phyloP scores from a whole-genome alignment of 2,113 vertebrate genomes.

The Ictidomys tridecemlineatus region DNA sequence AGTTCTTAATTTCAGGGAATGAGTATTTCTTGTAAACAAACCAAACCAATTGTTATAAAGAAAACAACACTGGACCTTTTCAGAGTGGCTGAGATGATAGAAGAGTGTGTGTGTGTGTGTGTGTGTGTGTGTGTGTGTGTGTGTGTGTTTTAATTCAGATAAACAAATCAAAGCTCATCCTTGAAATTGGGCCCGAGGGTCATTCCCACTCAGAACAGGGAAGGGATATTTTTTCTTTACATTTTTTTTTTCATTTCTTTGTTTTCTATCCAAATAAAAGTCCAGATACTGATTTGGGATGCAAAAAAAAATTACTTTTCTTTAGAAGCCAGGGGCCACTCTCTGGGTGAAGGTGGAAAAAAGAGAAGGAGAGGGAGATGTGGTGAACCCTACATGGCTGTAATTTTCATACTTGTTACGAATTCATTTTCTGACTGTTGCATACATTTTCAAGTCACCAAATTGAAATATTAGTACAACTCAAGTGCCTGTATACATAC shows the following conservation, averaged over 20 bases:
- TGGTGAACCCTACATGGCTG: not conserved
- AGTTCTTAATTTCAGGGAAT: not conserved
- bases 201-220: not conserved
- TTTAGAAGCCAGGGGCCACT: not conserved
- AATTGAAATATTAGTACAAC: not conserved
- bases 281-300: not conserved
- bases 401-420: not conserved
- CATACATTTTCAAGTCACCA: not conserved
- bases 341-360: not conserved
- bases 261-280: not conserved
- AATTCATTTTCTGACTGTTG: not conserved
- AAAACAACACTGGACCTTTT: not conserved
- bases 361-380: not conserved
- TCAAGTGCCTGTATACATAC: not conserved
- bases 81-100: not conserved
- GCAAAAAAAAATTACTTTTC: not conserved
- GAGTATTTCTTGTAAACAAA: not conserved
- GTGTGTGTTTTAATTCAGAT: not conserved
- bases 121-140: not conserved
- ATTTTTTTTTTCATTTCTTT: not conserved
- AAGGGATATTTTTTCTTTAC: not conserved
- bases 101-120: not conserved
- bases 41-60: not conserved
- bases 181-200: not conserved
- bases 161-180: not conserved